Evolutionary conservation across 2,888 invertebrate species (phyloP).

Genomic region (Elmis aenea): DNA sequence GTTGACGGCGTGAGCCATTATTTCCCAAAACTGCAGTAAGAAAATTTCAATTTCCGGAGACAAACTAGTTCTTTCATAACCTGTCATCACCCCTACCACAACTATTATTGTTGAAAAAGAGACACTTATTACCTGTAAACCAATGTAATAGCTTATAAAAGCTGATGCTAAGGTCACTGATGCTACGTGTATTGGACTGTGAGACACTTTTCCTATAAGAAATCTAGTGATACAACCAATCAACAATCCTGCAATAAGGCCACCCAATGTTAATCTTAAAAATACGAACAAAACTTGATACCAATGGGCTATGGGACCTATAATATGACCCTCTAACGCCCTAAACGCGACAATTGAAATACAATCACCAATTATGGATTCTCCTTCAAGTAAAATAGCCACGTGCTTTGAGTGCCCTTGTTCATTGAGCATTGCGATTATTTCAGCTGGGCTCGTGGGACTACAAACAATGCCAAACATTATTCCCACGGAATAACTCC

Average conservation of each 20-base stretch:
- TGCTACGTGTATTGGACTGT: slow-evolving; percentile 6
- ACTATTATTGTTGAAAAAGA: slow-evolving; percentile 8
- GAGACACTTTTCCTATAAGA: slow-evolving; percentile 5
- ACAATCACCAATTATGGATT: slow-evolving; percentile 9
- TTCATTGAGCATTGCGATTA: slow-evolving; percentile 7
- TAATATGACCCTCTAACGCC: slow-evolving; percentile 4
- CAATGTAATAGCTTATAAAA: slow-evolving; percentile 8
- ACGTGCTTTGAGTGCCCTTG: slow-evolving; percentile 11
- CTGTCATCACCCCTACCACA: slow-evolving; percentile 9
- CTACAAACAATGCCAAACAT: slow-evolving; percentile 9
- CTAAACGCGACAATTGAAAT: slow-evolving; percentile 7
- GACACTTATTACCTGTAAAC: slow-evolving; percentile 2
- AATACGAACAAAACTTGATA: slow-evolving; percentile 7
- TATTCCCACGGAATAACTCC: slow-evolving; percentile 4
- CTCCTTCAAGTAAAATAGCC: slow-evolving; percentile 11
- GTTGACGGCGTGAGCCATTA: slow-evolving; percentile 6
- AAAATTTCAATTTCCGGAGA: slow-evolving; percentile 7
- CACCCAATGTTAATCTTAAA: slow-evolving; percentile 9
- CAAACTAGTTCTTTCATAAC: slow-evolving; percentile 10
- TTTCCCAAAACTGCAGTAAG: slow-evolving; percentile 9
- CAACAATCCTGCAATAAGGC: slow-evolving; percentile 3
- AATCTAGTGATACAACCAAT: slow-evolving; percentile 1
- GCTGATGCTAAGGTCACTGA: slow-evolving; percentile 6
- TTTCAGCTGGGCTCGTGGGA: slow-evolving; percentile 7
- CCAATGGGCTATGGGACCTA: slow-evolving; percentile 1